A percentile compares a stretch with the other conserved stretches of the same genome.
Conservation (phyloP, 1,140 invertebrate genomes). For the Cyphomyrmex costatus region DNA sequence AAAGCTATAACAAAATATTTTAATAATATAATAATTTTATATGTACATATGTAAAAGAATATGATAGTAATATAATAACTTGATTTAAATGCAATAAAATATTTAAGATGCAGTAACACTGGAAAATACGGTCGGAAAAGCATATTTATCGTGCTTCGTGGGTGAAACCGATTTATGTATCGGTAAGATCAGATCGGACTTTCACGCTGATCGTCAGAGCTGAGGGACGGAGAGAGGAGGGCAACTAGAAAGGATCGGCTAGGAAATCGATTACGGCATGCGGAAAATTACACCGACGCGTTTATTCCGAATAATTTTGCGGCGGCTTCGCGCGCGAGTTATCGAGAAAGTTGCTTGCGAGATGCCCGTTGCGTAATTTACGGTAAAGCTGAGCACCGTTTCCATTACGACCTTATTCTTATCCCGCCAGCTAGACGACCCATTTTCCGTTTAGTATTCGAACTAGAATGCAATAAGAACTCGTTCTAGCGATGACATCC, state of each 20-base stretch:
- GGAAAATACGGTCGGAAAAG: conserved; percentile 40
- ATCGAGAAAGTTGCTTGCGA: conserved; percentile 42
- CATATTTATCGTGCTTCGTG: not conserved
- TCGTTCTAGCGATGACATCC: not conserved
- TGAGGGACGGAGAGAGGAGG: not conserved
- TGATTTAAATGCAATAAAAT: not conserved
- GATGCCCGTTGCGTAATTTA: conserved; percentile 38
- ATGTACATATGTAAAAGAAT: not conserved
- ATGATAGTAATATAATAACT: conserved; percentile 14
- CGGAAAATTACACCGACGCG: conserved; percentile 54
- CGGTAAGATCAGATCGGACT: conserved; percentile 40
- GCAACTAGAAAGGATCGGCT: conserved; percentile 45
- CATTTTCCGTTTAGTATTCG: conserved; percentile 20
- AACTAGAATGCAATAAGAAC: not conserved
- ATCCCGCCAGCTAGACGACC: conserved; percentile 3
- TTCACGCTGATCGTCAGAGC: conserved; percentile 30
- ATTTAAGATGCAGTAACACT: not conserved
- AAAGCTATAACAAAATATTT: not conserved
- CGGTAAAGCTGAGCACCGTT: not conserved
- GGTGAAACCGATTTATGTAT: conserved; percentile 57
- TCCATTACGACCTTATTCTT: not conserved
- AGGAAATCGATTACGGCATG: conserved; percentile 60
- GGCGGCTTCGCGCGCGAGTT: conserved; percentile 44
- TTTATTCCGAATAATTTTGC: conserved; percentile 49
- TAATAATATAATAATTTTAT: not conserved